phyloP scores from a whole-genome alignment of 2,888 invertebrate genomes.

The Dryobotodes eremita region DNA sequence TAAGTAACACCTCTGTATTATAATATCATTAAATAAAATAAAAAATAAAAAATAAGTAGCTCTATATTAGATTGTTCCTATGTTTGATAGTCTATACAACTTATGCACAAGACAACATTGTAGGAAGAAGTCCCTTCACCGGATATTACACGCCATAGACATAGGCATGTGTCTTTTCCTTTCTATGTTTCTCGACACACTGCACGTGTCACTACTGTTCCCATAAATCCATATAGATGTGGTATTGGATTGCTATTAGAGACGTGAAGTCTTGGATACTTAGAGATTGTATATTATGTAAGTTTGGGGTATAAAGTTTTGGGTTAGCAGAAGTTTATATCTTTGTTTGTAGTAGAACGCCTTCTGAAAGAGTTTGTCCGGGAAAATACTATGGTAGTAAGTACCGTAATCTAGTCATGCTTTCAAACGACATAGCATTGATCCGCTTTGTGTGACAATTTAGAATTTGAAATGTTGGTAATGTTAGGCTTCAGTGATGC shows the following conservation, averaged over 20 bases:
- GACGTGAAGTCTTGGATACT: neutral
- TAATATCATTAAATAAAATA: no score
- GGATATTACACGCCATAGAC: constrained; percentile 44
- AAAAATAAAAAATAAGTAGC: no score
- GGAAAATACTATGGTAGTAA: neutral
- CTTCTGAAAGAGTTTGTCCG: neutral
- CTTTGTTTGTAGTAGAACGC: constrained; percentile 8
- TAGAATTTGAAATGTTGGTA: neutral
- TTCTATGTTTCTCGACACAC: constrained; percentile 11
- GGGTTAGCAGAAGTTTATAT: constrained; percentile 29
- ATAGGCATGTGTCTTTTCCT: constrained; percentile 30
- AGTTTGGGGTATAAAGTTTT: constrained; percentile 31
- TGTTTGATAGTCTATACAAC: neutral
- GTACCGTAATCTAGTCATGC: neutral
- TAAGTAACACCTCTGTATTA: no score
- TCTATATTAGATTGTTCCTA: neutral
- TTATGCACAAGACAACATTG: neutral
- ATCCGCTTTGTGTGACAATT: neutral
- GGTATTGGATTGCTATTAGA: constrained; percentile 13
- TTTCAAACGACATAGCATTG: neutral
- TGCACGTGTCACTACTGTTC: constrained; percentile 13
- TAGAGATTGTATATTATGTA: neutral
- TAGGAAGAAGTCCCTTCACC: constrained; percentile 3
- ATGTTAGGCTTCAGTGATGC: neutral
- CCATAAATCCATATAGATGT: neutral